Percentiles rank a stretch among this genome's conserved stretches.
Conservation (phyloP, 30 jellyfish, hydroid and myxozoan species). For the Aurelia aurita complex sp. Pacific region DNA sequence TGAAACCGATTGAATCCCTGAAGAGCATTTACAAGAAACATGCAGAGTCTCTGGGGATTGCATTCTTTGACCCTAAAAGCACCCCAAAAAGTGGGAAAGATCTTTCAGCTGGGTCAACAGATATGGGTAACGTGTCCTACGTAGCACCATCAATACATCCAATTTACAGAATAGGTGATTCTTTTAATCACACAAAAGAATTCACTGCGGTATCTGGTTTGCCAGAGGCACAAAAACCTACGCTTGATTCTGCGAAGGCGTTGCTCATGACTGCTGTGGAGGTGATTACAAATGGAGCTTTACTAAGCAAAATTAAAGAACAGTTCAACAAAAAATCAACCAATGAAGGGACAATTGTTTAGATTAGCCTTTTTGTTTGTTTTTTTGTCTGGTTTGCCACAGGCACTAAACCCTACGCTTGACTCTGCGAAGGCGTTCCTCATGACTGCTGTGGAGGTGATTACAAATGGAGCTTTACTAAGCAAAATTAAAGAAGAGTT, state of each 20-base stretch:
- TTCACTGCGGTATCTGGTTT: conserved; percentile 72
- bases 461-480: neutral
- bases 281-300: conserved; percentile 19
- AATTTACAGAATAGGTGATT: conserved; percentile 50
- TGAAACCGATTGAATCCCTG: conserved; percentile 42
- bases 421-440: no score
- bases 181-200: conserved; percentile 65
- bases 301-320: conserved; percentile 27
- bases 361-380: no score
- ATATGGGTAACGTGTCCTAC: conserved; percentile 90
- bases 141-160: conserved; percentile 86
- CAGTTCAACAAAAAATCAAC: conserved; percentile 4
- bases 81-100: conserved; percentile 10
- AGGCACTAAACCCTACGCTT: no score
- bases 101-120: conserved; percentile 72
- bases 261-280: conserved; percentile 86
- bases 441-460: no score
- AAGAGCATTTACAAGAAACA: conserved; percentile 39
- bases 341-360: no score
- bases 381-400: no score
- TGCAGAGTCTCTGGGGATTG: conserved; percentile 67
- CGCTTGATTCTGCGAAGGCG: conserved; percentile 79
- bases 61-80: conserved; percentile 39
- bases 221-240: conserved; percentile 69
- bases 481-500: conserved; percentile 35